Percentiles rank a stretch among this genome's conserved stretches.
Evolutionary conservation across 2,113 vertebrate genomes (phyloP).

Genomic region (Dendropsophus ebraccatus): DNA sequence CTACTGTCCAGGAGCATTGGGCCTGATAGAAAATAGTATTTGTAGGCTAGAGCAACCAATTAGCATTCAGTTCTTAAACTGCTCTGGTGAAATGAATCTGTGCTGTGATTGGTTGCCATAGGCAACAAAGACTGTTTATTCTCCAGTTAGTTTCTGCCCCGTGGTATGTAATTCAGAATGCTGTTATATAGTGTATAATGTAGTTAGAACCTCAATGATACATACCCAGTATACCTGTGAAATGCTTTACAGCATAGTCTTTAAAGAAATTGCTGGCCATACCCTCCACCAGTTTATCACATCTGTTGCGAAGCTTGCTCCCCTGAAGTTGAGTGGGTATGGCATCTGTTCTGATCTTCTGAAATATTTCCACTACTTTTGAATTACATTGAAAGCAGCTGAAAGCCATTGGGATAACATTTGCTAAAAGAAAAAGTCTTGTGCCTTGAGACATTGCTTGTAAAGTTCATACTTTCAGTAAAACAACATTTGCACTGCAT

Average conservation of each 20-base stretch:
- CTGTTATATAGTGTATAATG: background rate
- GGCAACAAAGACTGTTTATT: too few relatives aligned
- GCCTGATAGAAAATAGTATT: too few relatives aligned
- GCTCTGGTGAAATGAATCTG: too few relatives aligned
- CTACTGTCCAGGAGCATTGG: too few relatives aligned
- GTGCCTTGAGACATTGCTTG: background rate
- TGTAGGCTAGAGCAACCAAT: too few relatives aligned
- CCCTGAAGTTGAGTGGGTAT: background rate
- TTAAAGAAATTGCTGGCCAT: background rate
- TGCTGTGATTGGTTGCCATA: too few relatives aligned
- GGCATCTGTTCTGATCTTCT: background rate
- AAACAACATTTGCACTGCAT: background rate
- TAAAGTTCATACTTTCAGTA: background rate
- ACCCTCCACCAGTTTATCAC: background rate
- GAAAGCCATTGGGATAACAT: background rate
- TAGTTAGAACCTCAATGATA: background rate
- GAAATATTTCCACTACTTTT: background rate
- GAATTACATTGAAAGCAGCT: background rate
- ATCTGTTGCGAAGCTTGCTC: background rate
- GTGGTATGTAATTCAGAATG: background rate
- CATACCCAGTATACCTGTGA: background rate
- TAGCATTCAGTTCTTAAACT: too few relatives aligned
- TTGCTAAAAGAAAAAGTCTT: background rate
- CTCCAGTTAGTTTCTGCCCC: too few relatives aligned
- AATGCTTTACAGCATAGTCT: conserved; percentile 16